A percentile compares a stretch with the other conserved stretches of the same genome.
Conservation (phyloP, 2,113 vertebrate genomes). For the Anolis sagrei region DNA sequence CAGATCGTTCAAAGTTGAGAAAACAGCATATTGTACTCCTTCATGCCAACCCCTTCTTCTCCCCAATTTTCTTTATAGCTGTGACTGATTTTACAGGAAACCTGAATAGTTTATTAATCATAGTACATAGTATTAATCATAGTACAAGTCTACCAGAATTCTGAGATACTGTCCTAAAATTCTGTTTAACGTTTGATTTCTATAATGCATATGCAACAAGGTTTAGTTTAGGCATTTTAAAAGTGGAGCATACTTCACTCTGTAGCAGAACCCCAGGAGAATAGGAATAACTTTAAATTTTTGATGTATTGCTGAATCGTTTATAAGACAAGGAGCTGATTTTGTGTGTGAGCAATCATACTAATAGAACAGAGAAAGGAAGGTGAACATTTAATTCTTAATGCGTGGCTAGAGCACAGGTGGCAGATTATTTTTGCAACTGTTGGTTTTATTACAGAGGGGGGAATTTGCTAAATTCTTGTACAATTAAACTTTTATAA, state of each 20-base stretch:
- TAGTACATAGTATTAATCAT: neutral
- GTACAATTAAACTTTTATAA: constrained; percentile 7
- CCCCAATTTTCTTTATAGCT: neutral
- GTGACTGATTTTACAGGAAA: neutral
- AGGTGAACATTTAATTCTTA: neutral
- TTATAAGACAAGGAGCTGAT: neutral
- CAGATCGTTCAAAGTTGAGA: neutral
- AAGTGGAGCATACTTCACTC: constrained; percentile 30
- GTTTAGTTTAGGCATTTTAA: constrained; percentile 18
- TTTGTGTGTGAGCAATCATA: neutral
- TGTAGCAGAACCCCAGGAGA: neutral
- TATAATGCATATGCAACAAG: neutral
- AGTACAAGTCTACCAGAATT: neutral
- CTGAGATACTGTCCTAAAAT: neutral
- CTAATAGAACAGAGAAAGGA: neutral
- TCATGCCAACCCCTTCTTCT: too few species aligned
- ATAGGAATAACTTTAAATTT: constrained; percentile 30
- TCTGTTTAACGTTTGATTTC: constrained; percentile 1
- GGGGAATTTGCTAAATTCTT: accelerated
- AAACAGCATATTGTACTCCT: neutral
- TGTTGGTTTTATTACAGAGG: constrained; percentile 4
- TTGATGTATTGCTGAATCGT: neutral
- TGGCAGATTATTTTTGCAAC: neutral
- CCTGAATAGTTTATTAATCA: neutral
- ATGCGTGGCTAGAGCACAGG: constrained; percentile 8